These are phyloP conservation scores for Andrena trimmerana DNA, from an alignment of 2,888 invertebrate species.

Conservation along the genomic window DNA sequence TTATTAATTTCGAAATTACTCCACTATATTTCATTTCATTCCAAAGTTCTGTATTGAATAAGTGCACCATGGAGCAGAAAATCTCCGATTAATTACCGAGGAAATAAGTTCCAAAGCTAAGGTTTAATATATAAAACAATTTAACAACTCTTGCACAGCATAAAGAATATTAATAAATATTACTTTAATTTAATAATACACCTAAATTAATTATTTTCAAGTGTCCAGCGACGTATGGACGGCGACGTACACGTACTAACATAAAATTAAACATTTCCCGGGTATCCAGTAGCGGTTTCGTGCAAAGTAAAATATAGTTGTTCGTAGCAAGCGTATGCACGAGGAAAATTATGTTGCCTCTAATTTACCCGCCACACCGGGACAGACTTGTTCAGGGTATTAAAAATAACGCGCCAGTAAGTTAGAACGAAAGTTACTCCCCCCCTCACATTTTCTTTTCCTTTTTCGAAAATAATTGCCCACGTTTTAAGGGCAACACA, in stretches of 20 bases:
- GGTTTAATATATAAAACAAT: no score
- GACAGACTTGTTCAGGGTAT: neutral
- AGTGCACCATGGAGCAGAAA: no score
- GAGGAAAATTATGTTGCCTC: constrained; percentile 3
- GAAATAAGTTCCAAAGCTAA: no score
- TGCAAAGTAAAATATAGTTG: neutral
- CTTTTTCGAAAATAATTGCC: neutral
- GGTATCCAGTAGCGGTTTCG: neutral
- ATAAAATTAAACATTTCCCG: constrained; percentile 5
- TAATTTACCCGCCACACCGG: constrained; percentile 3
- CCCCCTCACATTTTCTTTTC: neutral
- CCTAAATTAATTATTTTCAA: no score
- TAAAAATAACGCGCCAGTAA: neutral
- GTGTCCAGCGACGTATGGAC: no score
- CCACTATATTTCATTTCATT: no score
- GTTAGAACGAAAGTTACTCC: neutral
- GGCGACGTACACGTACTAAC: neutral
- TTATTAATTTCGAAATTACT: no score
- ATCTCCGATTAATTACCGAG: no score
- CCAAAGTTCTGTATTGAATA: no score
- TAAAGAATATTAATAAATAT: no score
- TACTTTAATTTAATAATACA: no score
- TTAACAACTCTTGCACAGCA: no score
- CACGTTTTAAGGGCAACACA: neutral
- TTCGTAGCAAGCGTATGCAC: neutral